These are phyloP conservation scores for Sebastes minor DNA, from an alignment of 2,797 vertebrate genomes.

Conservation along the genomic window DNA sequence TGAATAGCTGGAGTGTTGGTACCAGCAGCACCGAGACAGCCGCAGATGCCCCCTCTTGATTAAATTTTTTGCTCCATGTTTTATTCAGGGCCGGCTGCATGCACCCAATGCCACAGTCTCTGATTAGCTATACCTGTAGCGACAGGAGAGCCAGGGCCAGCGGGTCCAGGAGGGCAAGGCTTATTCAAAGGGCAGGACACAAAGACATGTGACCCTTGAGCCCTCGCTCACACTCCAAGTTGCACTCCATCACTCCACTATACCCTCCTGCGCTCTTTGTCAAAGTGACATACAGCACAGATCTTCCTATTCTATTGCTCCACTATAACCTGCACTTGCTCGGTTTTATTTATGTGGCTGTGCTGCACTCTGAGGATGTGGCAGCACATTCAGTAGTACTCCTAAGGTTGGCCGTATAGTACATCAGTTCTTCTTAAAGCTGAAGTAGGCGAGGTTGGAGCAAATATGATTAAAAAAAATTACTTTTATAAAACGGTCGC, in stretches of 20 bases:
- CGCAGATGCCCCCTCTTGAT: conserved; percentile 77
- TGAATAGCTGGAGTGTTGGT: conserved; percentile 69
- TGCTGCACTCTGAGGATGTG: not conserved
- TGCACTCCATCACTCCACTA: conserved; percentile 51
- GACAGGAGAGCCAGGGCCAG: conserved; percentile 55
- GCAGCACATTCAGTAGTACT: not conserved
- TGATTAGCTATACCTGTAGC: conserved; percentile 75
- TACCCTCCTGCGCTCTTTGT: conserved; percentile 39
- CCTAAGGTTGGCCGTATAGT: not conserved
- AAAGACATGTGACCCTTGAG: conserved; percentile 58
- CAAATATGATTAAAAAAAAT: no score
- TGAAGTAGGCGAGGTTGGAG: no score
- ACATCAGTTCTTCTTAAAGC: not conserved
- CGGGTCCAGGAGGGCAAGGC: conserved; percentile 51
- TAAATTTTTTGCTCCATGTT: conserved; percentile 71
- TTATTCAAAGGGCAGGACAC: conserved; percentile 61
- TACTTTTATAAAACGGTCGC: no score
- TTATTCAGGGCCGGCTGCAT: conserved; percentile 72
- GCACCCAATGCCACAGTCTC: conserved; percentile 60
- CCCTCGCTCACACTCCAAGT: conserved; percentile 41
- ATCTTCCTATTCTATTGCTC: conserved; percentile 8
- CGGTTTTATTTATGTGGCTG: conserved; percentile 24
- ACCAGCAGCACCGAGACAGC: conserved; percentile 65
- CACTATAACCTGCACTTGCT: not conserved
- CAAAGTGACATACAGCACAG: conserved; percentile 45